These are phyloP conservation scores for Orthochromis indermauri DNA, from an alignment of 2,113 vertebrate genomes.

Conservation along the genomic window DNA sequence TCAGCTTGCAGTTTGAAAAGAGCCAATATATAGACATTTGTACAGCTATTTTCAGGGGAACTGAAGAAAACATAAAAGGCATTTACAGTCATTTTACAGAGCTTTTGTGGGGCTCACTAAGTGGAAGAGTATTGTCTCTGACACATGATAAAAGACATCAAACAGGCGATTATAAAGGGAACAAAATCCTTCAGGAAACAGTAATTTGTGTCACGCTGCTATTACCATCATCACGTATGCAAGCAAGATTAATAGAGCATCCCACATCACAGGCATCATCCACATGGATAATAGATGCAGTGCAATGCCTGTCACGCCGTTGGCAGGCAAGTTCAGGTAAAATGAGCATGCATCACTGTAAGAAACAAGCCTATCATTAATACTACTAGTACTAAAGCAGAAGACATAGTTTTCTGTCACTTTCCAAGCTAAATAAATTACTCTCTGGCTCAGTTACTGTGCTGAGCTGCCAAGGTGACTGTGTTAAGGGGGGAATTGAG, in stretches of 20 bases:
- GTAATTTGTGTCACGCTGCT: constrained; percentile 34
- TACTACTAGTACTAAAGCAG: background rate
- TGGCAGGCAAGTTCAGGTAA: constrained; percentile 38
- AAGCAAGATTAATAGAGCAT: constrained; percentile 36
- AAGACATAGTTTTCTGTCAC: background rate
- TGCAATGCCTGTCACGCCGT: constrained; percentile 31
- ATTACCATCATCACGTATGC: constrained; percentile 22
- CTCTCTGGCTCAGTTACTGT: background rate
- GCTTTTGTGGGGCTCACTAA: background rate
- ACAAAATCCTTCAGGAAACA: constrained; percentile 39
- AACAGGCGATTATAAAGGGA: constrained; percentile 26
- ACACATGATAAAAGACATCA: constrained; percentile 12
- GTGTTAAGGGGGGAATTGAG: background rate
- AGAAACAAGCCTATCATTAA: constrained; percentile 38
- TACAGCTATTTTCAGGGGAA: background rate
- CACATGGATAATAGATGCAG: constrained; percentile 36
- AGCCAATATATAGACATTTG: background rate
- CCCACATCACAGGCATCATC: constrained; percentile 42
- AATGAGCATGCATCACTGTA: constrained; percentile 10
- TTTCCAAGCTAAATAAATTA: constrained; percentile 10
- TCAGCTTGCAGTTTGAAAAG: background rate
- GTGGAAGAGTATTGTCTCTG: constrained; percentile 21
- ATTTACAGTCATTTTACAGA: background rate
- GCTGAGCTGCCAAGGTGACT: constrained; percentile 44
- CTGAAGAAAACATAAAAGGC: background rate